Evolutionary conservation across 1,140 invertebrate species (phyloP).

Genomic region (Batillaria attramentaria): DNA sequence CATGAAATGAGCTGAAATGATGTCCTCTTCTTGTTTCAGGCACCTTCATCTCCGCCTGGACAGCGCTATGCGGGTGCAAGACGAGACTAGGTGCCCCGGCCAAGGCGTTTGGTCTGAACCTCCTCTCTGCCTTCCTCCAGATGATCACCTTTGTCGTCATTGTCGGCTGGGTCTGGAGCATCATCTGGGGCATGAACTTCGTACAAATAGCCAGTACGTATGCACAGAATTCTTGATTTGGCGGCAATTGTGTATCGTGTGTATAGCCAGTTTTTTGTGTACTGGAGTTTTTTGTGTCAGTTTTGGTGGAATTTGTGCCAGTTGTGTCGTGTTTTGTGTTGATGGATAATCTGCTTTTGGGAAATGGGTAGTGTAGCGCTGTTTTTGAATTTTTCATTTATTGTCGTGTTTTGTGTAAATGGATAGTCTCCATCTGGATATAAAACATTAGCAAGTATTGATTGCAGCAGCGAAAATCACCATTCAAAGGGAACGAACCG

Average conservation of each 20-base stretch:
- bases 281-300: background rate
- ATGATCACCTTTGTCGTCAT: conserved; percentile 73
- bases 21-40: conserved; percentile 61
- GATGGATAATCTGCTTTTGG: too few relatives aligned
- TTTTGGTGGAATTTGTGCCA: background rate
- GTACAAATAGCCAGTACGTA: conserved; percentile 72
- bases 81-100: conserved; percentile 67
- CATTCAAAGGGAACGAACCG: too few relatives aligned
- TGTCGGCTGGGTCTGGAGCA: conserved; percentile 76
- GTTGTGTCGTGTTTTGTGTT: background rate
- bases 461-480: too few relatives aligned
- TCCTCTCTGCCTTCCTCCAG: conserved; percentile 72
- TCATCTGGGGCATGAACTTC: conserved; percentile 75
- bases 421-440: too few relatives aligned
- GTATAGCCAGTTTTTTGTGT: background rate
- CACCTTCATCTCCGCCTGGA: conserved; percentile 72
- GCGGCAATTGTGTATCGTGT: too few relatives aligned
- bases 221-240: too few relatives aligned
- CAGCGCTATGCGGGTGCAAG: conserved; percentile 72
- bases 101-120: conserved; percentile 71
- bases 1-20: background rate
- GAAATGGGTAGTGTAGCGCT: too few relatives aligned
- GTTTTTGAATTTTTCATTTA: too few relatives aligned
- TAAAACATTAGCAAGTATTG: too few relatives aligned
- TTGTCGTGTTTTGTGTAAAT: too few relatives aligned